Conservation (phyloP, 2,113 vertebrate genomes). For the Gulo gulo region DNA sequence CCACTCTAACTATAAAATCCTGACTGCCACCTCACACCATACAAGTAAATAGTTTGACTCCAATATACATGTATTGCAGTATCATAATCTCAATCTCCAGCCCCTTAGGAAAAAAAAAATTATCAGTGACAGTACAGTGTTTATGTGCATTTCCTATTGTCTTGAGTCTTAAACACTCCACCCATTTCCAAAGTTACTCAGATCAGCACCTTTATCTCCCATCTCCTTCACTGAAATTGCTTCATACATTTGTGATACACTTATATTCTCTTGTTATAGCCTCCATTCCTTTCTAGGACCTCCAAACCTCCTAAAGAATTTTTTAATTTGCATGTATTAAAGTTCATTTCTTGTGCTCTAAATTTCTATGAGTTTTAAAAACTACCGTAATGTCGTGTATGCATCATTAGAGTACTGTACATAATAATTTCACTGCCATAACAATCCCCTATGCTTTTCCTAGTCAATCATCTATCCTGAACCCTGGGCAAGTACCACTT, state of each 20-base stretch:
- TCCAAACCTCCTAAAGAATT: not conserved
- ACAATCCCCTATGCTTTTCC: not conserved
- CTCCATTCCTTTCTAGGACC: too few species aligned
- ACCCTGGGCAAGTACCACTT: not conserved
- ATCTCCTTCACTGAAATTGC: not conserved
- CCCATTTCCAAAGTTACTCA: not conserved
- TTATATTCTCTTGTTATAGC: not conserved
- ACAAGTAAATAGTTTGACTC: not conserved
- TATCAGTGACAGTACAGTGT: not conserved
- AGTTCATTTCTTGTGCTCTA: not conserved
- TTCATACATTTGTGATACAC: not conserved
- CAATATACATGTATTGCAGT: not conserved
- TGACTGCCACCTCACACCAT: not conserved
- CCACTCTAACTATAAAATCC: not conserved
- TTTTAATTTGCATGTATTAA: not conserved
- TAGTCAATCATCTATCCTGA: not conserved
- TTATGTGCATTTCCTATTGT: not conserved
- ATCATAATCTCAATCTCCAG: not conserved
- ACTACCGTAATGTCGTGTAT: not conserved
- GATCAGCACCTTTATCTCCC: not conserved
- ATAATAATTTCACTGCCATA: not conserved
- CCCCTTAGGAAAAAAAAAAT: not conserved
- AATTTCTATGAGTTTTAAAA: not conserved
- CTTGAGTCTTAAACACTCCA: not conserved
- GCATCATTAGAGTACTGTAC: not conserved